phyloP scores from a whole-genome alignment of 2,797 vertebrate genomes.

The Gambusia yucatana region DNA sequence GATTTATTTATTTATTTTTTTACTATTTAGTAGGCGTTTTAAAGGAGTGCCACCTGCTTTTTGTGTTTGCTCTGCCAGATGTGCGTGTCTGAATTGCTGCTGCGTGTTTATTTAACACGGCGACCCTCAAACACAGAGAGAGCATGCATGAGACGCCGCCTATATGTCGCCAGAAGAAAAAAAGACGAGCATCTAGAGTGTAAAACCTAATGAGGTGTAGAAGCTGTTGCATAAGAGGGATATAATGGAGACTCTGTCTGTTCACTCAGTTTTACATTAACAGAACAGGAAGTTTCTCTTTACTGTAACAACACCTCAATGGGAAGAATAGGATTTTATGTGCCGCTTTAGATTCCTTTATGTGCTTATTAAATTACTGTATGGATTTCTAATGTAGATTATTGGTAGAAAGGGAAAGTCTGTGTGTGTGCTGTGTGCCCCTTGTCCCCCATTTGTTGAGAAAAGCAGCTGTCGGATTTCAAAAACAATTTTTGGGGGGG shows the following conservation, averaged over 20 bases:
- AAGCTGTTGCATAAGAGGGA: constrained; percentile 61
- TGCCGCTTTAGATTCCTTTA: neutral
- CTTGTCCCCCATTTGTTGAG: neutral
- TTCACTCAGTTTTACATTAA: constrained; percentile 28
- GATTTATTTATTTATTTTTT: neutral
- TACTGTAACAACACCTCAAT: constrained; percentile 2
- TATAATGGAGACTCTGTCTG: constrained; percentile 43
- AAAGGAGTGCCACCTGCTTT: neutral
- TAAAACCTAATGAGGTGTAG: constrained; percentile 59
- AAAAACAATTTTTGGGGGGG: neutral
- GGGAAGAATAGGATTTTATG: neutral
- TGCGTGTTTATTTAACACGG: constrained; percentile 35
- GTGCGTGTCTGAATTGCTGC: constrained; percentile 1
- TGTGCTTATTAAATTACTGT: neutral
- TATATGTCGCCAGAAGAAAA: constrained; percentile 27
- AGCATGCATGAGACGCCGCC: constrained; percentile 39
- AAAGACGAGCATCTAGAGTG: constrained; percentile 35
- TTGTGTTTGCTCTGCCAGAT: neutral
- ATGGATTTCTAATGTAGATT: constrained; percentile 1
- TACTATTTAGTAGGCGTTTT: constrained; percentile 5
- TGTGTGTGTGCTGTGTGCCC: neutral
- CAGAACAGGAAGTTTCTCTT: constrained; percentile 11
- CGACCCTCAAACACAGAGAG: constrained; percentile 25
- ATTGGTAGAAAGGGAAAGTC: neutral
- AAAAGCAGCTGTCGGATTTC: neutral